Percentiles rank a stretch among this genome's conserved stretches.
phyloP scores from a whole-genome alignment of 2,113 vertebrate genomes.

The Melanotaenia duboulayi region DNA sequence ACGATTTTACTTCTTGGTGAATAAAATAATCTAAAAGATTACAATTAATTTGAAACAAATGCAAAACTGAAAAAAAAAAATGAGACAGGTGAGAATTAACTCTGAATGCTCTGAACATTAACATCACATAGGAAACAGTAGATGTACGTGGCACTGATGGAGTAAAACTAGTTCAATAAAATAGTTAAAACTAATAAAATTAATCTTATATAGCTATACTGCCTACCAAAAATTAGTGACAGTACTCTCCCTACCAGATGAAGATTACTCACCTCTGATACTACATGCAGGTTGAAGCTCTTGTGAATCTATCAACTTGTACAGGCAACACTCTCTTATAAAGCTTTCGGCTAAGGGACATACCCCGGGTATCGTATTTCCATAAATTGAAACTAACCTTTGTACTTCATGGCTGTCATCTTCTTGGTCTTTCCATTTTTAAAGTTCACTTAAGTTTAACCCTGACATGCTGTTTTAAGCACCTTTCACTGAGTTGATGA shows the following conservation, averaged over 20 bases:
- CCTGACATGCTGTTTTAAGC: not conserved
- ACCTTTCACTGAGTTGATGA: not conserved
- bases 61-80: not conserved
- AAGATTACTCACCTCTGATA: constrained; percentile 54
- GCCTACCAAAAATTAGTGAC: not conserved
- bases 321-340: constrained; percentile 54
- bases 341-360: not conserved
- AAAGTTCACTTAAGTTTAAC: not conserved
- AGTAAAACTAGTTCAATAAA: too few species aligned
- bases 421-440: not conserved
- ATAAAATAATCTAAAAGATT: not conserved
- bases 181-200: not conserved
- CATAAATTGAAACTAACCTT: constrained; percentile 42
- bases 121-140: too few species aligned
- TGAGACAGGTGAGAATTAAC: not conserved
- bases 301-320: constrained; percentile 28
- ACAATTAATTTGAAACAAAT: too few species aligned
- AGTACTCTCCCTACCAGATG: not conserved
- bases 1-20: not conserved
- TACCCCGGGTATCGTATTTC: constrained; percentile 45
- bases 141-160: too few species aligned
- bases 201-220: not conserved
- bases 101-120: not conserved
- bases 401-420: constrained; percentile 22
- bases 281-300: not conserved